phyloP scores from a whole-genome alignment of 2,797 vertebrate genomes.

The Coendou prehensilis region DNA sequence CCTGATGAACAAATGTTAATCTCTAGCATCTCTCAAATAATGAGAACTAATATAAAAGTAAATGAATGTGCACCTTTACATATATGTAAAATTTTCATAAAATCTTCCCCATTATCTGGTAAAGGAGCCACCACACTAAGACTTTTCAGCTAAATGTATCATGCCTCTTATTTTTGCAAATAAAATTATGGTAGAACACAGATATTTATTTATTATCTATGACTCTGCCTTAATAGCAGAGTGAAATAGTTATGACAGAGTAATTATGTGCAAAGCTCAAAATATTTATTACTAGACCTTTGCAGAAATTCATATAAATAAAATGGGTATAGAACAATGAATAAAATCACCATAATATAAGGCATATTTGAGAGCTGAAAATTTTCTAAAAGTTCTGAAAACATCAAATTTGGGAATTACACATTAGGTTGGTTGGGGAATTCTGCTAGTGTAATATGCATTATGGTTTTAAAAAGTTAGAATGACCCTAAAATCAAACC shows the following conservation, averaged over 20 bases:
- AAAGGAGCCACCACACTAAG: not conserved
- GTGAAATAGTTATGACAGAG: not conserved
- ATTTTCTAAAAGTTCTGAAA: not conserved
- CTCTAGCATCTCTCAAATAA: not conserved
- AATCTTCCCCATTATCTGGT: not conserved
- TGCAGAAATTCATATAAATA: slow-evolving; percentile 24
- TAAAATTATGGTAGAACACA: not conserved
- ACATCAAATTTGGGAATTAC: not conserved
- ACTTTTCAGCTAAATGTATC: not conserved
- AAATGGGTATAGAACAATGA: not conserved
- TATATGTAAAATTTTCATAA: not conserved
- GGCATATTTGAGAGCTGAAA: not conserved
- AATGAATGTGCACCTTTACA: not conserved
- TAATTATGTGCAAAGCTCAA: not conserved
- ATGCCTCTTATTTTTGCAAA: not conserved
- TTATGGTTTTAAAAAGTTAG: not conserved
- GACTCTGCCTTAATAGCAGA: not conserved
- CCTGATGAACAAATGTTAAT: not conserved
- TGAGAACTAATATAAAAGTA: slow-evolving; percentile 5
- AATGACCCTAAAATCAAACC: not conserved
- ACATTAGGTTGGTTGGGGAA: not conserved
- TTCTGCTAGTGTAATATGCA: not conserved
- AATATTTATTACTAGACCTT: not conserved
- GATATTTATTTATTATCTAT: not conserved
- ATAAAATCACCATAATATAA: not conserved